These are phyloP conservation scores for Leptatherina wallacei DNA, from an alignment of 2,797 vertebrate genomes.

Conservation along the genomic window DNA sequence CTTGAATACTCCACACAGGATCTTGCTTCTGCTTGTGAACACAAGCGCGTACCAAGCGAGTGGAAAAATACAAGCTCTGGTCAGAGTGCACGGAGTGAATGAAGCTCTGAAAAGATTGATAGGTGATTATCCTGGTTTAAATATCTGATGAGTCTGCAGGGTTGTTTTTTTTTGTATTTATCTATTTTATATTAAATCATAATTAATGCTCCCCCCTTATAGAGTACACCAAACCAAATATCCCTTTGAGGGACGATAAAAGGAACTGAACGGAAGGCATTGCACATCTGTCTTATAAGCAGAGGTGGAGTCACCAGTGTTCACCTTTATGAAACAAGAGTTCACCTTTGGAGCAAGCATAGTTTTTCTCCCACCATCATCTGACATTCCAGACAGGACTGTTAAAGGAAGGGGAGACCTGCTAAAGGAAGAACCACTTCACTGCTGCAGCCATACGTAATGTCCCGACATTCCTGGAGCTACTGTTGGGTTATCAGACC, in stretches of 20 bases:
- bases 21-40: slow-evolving; percentile 74
- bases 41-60: slow-evolving; percentile 50
- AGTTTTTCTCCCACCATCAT: slow-evolving; percentile 37
- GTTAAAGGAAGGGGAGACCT: slow-evolving; percentile 53
- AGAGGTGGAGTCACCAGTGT: slow-evolving; percentile 1
- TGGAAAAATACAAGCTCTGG: slow-evolving; percentile 76
- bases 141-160: neutral
- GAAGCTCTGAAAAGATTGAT: slow-evolving; percentile 19
- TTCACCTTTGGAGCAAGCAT: neutral
- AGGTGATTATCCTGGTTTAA: neutral
- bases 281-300: slow-evolving; percentile 7
- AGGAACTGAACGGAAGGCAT: too few species aligned
- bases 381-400: slow-evolving; percentile 56
- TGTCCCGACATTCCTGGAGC: slow-evolving; percentile 66
- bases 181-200: neutral
- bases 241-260: too few species aligned
- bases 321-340: too few species aligned
- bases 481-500: slow-evolving; percentile 54
- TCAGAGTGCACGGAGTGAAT: slow-evolving; percentile 22
- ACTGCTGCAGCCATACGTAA: slow-evolving; percentile 47
- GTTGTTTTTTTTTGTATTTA: neutral
- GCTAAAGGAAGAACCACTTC: slow-evolving; percentile 63
- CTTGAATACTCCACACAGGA: slow-evolving; percentile 73
- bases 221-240: neutral
- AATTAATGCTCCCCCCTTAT: neutral